Evolutionary conservation across 2,113 vertebrate genomes (phyloP).

Genomic region (Anser brachyrhynchus): DNA sequence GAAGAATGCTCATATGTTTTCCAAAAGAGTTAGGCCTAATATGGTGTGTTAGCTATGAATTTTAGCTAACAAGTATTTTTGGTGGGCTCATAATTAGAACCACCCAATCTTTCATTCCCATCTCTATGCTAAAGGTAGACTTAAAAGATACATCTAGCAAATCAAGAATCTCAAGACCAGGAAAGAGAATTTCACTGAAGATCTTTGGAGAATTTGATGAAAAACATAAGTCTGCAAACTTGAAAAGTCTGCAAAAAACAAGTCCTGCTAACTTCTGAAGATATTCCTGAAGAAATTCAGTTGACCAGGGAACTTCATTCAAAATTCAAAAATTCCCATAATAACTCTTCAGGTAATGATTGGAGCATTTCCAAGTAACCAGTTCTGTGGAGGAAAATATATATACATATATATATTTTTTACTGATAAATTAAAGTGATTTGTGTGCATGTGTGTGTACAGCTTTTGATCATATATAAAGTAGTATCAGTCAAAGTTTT

Average conservation of each 20-base stretch:
- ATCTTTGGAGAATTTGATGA: background rate
- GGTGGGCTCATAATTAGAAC: background rate
- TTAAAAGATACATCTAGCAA: background rate
- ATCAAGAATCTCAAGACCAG: background rate
- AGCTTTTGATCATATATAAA: background rate
- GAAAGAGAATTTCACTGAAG: background rate
- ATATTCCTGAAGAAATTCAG: background rate
- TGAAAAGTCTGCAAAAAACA: background rate
- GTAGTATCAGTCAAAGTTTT: background rate
- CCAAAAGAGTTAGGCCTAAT: background rate
- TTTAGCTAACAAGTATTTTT: background rate
- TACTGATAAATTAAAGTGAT: background rate
- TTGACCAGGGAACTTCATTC: background rate
- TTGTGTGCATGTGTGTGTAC: fast-evolving
- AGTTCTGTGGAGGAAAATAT: background rate
- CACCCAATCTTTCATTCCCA: background rate
- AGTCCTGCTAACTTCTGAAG: background rate
- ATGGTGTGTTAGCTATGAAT: background rate
- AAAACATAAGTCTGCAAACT: background rate
- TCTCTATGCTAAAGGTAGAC: background rate
- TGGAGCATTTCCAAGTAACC: background rate
- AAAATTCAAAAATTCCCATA: background rate
- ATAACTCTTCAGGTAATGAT: background rate
- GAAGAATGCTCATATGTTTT: background rate
- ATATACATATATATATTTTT: background rate